Evolutionary conservation across 2,113 vertebrate species (phyloP), one percentile per base, ranked within the genome.

Genomic region (Ictidomys tridecemlineatus): DNA sequence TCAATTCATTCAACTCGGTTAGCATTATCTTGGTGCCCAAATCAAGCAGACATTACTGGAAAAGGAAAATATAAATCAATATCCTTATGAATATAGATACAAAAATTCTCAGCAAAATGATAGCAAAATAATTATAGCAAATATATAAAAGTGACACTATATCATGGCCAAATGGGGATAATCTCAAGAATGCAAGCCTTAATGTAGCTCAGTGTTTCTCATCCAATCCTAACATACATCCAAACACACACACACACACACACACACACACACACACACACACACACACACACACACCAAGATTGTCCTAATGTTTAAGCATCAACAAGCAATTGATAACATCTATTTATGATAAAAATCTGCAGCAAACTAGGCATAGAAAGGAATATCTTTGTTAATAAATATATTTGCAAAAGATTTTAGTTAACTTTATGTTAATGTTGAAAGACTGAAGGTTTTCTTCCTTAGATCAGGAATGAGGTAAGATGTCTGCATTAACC

Each of bases 151-250:
- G 8, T 18, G 67, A 45, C 48, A 63, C 14, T 26, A 80, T 8
- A 77, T 42, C 48, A 42, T 76, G 39, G 53, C 8, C 11, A 70
- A 96, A 76, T 17, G 18, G 8, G 17, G 1, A 90, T 72, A 58
- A 80, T 92, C 63, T 94, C 13, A 92, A 92, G 39, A 94, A 72
- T 78, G 48, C 72, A 77, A 77, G 51, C 9, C 24, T 74, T 58
- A 63, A 63, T 63, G 61, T 63, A 63, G 61, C 61, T 63, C 24
- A 28, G 61, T 63, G 22, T 18, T 24, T 9, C 61, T 63, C 24
- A 63, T 63, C 61, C 22, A 63, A 28, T 24, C 61, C 61, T 8
- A 45, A 45, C 42, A 45, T 45, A 45, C 42, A 45, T 45, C 42
- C 42, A 7, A 45, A 45, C 42, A 45, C 42, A 63, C 20, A 63